Evolutionary conservation across 2,113 vertebrate genomes (phyloP).

Genomic region (Zootoca vivipara): DNA sequence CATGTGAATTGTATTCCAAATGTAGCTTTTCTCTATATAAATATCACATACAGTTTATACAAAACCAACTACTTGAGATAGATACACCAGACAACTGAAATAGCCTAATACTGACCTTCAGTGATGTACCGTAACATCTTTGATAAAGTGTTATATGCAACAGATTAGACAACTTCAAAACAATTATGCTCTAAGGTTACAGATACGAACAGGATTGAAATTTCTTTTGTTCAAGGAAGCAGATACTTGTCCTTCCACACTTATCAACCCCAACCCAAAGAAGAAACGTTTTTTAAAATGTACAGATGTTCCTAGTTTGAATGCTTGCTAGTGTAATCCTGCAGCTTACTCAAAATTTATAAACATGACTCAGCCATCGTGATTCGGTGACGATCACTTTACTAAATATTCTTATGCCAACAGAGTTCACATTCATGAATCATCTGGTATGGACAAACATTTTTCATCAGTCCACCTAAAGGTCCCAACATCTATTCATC

Average conservation of each 20-base stretch:
- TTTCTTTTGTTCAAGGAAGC: slow-evolving; percentile 79
- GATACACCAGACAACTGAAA: background rate
- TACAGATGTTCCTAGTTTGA: slow-evolving; percentile 82
- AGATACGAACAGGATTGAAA: slow-evolving; percentile 81
- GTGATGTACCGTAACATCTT: slow-evolving; percentile 56
- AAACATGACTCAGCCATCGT: slow-evolving; percentile 73
- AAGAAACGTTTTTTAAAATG: slow-evolving; percentile 53
- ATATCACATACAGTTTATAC: background rate
- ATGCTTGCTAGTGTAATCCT: slow-evolving; percentile 75
- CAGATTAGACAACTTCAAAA: slow-evolving; percentile 70
- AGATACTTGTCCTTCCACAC: slow-evolving; percentile 81
- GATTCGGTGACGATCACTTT: slow-evolving; percentile 75
- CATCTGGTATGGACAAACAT: slow-evolving; percentile 50
- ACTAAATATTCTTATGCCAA: slow-evolving; percentile 50
- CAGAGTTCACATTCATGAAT: slow-evolving; percentile 62
- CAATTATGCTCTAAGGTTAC: slow-evolving; percentile 78
- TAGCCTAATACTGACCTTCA: slow-evolving; percentile 67
- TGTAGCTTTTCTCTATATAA: background rate
- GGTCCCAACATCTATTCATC: background rate
- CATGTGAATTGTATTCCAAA: background rate
- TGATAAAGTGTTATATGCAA: slow-evolving; percentile 59
- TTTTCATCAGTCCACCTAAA: slow-evolving; percentile 32
- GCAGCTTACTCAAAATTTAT: slow-evolving; percentile 78
- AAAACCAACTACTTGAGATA: too few species aligned
- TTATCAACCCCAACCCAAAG: slow-evolving; percentile 74